These are phyloP conservation scores for Danio jaintianensis DNA, from an alignment of 2,797 vertebrate species.

Conservation along the genomic window DNA sequence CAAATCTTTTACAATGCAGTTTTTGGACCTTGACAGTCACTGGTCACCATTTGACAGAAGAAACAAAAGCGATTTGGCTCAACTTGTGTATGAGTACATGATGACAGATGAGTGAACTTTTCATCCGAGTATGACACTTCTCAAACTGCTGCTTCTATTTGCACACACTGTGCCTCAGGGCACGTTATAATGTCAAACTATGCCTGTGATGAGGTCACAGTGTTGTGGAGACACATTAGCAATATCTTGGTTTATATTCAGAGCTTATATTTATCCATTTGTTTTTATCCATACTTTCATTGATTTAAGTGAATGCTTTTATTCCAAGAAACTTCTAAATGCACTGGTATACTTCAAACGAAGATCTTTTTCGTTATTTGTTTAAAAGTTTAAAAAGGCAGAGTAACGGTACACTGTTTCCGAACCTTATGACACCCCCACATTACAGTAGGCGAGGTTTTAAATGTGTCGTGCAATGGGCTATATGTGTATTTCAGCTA, in stretches of 20 bases:
- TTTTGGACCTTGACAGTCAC: conserved; percentile 13
- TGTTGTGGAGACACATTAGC: not conserved
- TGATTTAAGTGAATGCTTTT: too few species aligned
- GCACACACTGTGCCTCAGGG: conserved; percentile 1
- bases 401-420: too few species aligned
- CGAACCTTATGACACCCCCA: too few species aligned
- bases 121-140: conserved; percentile 5
- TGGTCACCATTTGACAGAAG: not conserved
- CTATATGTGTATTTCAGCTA: too few species aligned
- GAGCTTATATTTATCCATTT: not conserved
- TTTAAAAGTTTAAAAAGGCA: too few species aligned
- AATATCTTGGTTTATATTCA: not conserved
- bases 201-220: not conserved
- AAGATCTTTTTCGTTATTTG: too few species aligned
- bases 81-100: conserved; percentile 1
- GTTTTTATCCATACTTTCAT: too few species aligned
- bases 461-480: too few species aligned
- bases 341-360: too few species aligned
- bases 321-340: too few species aligned
- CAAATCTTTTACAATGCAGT: not conserved
- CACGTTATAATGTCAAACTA: conserved; percentile 33
- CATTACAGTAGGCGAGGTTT: too few species aligned
- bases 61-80: not conserved
- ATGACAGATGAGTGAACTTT: conserved; percentile 19
- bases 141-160: conserved; percentile 24